Conservation (phyloP, 2,113 vertebrate genomes). For the Heterocephalus glaber region DNA sequence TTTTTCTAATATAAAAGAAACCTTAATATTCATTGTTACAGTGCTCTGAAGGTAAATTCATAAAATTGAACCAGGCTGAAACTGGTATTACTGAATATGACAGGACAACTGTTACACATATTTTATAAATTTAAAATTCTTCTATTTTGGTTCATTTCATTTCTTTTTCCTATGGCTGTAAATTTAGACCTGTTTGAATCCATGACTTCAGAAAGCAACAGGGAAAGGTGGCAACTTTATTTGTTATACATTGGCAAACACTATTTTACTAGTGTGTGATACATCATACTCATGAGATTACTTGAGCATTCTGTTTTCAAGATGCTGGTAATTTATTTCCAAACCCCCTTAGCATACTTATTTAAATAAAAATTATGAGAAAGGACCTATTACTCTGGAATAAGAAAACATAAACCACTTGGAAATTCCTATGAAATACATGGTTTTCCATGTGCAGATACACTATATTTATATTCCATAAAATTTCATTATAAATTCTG, state of each 20-base stretch:
- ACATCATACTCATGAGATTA: background rate
- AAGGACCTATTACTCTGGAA: conserved; percentile 13
- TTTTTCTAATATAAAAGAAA: conserved; percentile 29
- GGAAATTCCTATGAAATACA: background rate
- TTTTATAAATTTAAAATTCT: conserved; percentile 22
- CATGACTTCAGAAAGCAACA: conserved; percentile 12
- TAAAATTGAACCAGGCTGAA: conserved; percentile 35
- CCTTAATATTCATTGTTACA: background rate
- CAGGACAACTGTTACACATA: background rate
- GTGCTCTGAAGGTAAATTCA: conserved; percentile 31
- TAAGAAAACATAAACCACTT: background rate
- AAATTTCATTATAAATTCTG: conserved; percentile 52
- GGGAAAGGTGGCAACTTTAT: background rate
- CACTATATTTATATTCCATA: background rate
- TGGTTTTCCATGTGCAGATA: background rate
- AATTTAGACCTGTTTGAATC: conserved; percentile 43
- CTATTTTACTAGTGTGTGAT: conserved; percentile 39
- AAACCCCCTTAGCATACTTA: conserved; percentile 47
- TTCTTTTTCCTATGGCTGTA: conserved; percentile 3
- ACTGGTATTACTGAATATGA: conserved; percentile 20
- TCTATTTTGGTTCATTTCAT: conserved; percentile 26
- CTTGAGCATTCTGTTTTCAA: conserved; percentile 54
- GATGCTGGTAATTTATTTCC: conserved; percentile 57
- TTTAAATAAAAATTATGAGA: conserved; percentile 57
- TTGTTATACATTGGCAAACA: background rate